Evolutionary conservation across 2,888 invertebrate species (phyloP).

Genomic region (Leptinotarsa haldemani): DNA sequence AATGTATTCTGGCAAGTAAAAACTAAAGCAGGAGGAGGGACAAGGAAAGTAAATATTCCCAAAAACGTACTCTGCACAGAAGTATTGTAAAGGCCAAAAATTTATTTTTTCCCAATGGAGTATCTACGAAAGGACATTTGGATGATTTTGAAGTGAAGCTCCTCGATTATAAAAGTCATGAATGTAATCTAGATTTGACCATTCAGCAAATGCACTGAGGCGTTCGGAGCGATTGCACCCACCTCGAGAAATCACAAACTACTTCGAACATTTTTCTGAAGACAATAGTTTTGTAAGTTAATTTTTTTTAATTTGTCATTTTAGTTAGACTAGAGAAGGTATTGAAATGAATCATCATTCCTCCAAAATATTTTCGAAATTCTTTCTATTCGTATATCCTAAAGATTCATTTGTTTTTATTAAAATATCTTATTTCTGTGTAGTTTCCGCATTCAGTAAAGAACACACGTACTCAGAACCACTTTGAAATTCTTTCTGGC

Average conservation of each 20-base stretch:
- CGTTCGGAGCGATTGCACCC: no score
- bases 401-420: not conserved
- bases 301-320: not conserved
- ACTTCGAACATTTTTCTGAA: not conserved
- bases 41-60: constrained; percentile 23
- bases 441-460: not conserved
- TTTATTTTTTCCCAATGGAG: constrained; percentile 28
- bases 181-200: constrained; percentile 5
- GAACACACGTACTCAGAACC: not conserved
- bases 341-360: not conserved
- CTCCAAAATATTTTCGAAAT: not conserved
- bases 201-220: constrained; percentile 6
- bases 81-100: constrained; percentile 18
- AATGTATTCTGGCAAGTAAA: constrained; percentile 24
- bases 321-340: not conserved
- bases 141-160: constrained; percentile 15
- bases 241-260: no score
- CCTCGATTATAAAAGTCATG: constrained; percentile 15
- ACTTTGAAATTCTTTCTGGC: constrained; percentile 1
- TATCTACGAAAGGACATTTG: constrained; percentile 17
- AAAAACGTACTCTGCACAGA: constrained; percentile 16
- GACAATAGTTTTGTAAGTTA: not conserved
- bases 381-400: not conserved
- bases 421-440: not conserved
- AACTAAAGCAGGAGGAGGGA: constrained; percentile 27